phyloP scores from a whole-genome alignment of 2,113 vertebrate species.

The Bujurquina vittata region DNA sequence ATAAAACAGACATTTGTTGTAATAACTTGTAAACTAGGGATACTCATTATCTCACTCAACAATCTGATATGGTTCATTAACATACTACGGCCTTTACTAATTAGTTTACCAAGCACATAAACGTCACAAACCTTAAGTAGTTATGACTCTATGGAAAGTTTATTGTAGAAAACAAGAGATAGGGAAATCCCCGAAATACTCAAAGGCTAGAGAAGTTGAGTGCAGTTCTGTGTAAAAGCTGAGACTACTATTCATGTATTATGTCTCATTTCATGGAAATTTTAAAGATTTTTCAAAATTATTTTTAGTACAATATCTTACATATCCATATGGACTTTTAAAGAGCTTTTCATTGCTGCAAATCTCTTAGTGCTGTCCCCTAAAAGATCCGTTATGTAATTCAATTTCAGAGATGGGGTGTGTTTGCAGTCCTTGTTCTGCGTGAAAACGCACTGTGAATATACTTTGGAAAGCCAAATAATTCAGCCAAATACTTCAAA shows the following conservation, averaged over 20 bases:
- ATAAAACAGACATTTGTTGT: neutral
- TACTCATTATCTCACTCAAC: neutral
- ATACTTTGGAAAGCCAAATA: neutral
- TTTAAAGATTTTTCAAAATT: neutral
- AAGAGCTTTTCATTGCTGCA: neutral
- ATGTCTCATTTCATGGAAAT: neutral
- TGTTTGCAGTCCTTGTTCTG: neutral
- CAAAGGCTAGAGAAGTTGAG: neutral
- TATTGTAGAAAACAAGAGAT: neutral
- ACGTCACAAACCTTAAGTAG: accelerated
- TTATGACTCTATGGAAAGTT: neutral
- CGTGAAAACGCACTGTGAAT: neutral
- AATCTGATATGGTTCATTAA: neutral
- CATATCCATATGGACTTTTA: neutral
- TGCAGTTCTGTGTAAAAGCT: neutral
- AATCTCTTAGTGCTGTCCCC: neutral
- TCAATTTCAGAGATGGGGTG: neutral
- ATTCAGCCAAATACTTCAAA: neutral
- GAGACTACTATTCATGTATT: neutral
- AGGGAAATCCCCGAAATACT: conserved; percentile 12
- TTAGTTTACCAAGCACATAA: neutral
- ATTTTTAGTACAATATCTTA: neutral
- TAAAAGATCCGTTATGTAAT: neutral
- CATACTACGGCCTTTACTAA: neutral
- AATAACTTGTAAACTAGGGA: neutral